Evolutionary conservation across 1,140 invertebrate species (phyloP).

Genomic region (Bombus cullumanus): DNA sequence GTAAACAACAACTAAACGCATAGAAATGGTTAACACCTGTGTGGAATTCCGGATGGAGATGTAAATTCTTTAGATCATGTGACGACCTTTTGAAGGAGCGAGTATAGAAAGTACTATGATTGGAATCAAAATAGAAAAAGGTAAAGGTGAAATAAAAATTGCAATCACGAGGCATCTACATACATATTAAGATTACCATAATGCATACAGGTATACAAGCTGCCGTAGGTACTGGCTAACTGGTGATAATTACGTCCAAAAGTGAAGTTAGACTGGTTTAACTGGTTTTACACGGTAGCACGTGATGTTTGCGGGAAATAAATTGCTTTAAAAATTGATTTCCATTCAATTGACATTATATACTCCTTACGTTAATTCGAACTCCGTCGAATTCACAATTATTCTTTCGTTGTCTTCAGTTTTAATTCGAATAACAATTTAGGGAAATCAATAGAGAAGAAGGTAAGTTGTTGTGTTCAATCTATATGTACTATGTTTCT

Average conservation of each 20-base stretch:
- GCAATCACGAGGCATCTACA: constrained; percentile 16
- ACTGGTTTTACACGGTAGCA: constrained; percentile 33
- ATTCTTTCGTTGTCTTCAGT: background rate
- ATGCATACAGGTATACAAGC: background rate
- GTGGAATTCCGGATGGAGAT: background rate
- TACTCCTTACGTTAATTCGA: background rate
- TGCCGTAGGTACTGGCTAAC: constrained; percentile 1
- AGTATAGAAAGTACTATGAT: constrained; percentile 26
- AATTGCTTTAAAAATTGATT: constrained; percentile 5
- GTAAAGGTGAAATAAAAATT: constrained; percentile 8
- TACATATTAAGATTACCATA: constrained; percentile 5
- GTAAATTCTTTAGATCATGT: constrained; percentile 3
- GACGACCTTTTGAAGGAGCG: constrained; percentile 27
- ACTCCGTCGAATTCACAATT: background rate
- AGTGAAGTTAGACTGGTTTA: constrained; percentile 36
- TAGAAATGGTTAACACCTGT: background rate
- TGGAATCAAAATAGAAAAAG: background rate
- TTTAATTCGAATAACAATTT: background rate
- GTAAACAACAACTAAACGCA: background rate
- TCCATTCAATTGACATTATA: background rate
- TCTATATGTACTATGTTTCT: too few relatives aligned
- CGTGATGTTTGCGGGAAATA: constrained; percentile 3
- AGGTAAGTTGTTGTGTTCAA: too few relatives aligned
- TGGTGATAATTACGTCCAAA: constrained; percentile 11
- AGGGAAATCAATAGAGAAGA: too few relatives aligned